Conservation (phyloP, 2,888 invertebrate species). For the Tribolium freemani region DNA sequence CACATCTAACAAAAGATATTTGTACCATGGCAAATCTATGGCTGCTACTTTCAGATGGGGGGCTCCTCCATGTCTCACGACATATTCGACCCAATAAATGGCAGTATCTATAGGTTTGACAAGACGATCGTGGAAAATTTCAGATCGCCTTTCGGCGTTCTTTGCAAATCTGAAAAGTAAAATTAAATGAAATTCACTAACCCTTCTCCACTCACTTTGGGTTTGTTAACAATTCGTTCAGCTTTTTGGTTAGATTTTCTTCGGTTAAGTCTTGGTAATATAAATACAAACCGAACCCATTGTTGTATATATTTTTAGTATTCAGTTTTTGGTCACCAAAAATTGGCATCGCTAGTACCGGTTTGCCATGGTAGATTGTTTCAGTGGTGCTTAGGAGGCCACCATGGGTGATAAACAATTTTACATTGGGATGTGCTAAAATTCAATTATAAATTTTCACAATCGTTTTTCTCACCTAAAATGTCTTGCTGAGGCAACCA, state of each 20-base stretch:
- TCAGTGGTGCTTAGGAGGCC: slow-evolving; percentile 69
- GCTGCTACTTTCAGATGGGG: slow-evolving; percentile 45
- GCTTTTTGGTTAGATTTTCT: slow-evolving; percentile 54
- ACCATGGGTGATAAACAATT: slow-evolving; percentile 69
- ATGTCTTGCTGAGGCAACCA: slow-evolving; percentile 67
- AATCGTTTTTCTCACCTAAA: slow-evolving; percentile 41
- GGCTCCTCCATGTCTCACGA: slow-evolving; percentile 38
- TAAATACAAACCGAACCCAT: slow-evolving; percentile 63
- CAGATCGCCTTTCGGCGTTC: slow-evolving; percentile 16
- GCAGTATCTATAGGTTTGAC: slow-evolving; percentile 45
- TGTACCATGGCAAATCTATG: slow-evolving; percentile 43
- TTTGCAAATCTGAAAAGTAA: slow-evolving; percentile 12
- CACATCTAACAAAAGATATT: slow-evolving; percentile 33
- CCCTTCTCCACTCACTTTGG: neutral
- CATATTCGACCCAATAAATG: slow-evolving; percentile 49
- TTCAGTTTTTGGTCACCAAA: slow-evolving; percentile 71
- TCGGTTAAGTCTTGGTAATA: slow-evolving; percentile 59
- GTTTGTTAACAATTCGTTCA: slow-evolving; percentile 58
- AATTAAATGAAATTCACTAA: neutral
- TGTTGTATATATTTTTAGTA: slow-evolving; percentile 65
- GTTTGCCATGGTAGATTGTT: slow-evolving; percentile 68
- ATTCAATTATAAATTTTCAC: slow-evolving; percentile 41
- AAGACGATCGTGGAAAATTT: slow-evolving; percentile 18
- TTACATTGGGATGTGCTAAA: slow-evolving; percentile 66
- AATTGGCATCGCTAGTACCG: slow-evolving; percentile 70